Conservation (phyloP, 2,113 vertebrate genomes). For the Pycnonotus jocosus region DNA sequence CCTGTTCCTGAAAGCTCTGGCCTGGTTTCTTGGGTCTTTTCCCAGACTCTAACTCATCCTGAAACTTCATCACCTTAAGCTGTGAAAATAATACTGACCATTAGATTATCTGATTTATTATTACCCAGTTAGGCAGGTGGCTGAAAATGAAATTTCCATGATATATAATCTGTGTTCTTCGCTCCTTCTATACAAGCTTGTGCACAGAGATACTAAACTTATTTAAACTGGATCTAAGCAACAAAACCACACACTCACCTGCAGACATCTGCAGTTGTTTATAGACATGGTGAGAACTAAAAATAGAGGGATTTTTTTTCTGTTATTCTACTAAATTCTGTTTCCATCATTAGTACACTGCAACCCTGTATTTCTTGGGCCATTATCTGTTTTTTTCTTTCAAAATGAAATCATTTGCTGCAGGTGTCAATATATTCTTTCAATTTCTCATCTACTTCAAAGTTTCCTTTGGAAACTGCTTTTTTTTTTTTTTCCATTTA, state of each 20-base stretch:
- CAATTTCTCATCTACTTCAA: neutral
- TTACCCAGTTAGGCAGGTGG: neutral
- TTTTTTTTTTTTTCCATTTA: neutral
- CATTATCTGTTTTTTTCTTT: neutral
- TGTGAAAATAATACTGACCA: constrained; percentile 67
- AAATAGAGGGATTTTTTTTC: constrained; percentile 2
- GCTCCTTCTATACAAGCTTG: neutral
- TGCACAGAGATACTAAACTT: neutral
- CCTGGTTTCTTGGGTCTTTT: constrained; percentile 95
- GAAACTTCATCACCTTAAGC: constrained; percentile 99
- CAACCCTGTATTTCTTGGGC: neutral
- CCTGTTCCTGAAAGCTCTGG: constrained; percentile 95
- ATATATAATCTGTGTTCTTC: neutral
- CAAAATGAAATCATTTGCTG: neutral
- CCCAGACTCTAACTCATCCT: constrained; percentile 97
- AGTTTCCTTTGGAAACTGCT: neutral
- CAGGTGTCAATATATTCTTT: neutral
- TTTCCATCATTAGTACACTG: neutral
- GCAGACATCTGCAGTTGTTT: constrained; percentile 16
- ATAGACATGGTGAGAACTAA: neutral
- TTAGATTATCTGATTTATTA: constrained; percentile 30
- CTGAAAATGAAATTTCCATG: constrained; percentile 1
- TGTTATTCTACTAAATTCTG: neutral
- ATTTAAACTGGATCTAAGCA: neutral
- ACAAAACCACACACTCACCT: neutral